Conservation (phyloP, 2,113 vertebrate species). For the Mustela lutreola region DNA sequence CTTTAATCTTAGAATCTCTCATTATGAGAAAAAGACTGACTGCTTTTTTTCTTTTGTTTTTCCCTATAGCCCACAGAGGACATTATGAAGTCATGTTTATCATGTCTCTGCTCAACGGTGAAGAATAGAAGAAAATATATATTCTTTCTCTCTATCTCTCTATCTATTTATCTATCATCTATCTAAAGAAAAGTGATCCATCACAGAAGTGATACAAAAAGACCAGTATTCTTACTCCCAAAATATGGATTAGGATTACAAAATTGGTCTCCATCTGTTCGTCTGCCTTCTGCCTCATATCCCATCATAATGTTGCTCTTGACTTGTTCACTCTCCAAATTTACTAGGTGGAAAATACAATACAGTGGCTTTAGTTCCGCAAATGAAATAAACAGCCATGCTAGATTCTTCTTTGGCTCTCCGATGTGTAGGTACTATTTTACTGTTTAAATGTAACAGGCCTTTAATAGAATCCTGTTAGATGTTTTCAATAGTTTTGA, state of each 20-base stretch:
- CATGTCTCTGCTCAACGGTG: neutral
- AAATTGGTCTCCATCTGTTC: neutral
- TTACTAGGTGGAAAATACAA: slow-evolving; percentile 4
- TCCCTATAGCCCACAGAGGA: neutral
- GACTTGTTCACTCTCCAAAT: neutral
- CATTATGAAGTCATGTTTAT: slow-evolving; percentile 16
- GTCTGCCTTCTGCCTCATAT: neutral
- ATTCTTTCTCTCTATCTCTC: neutral
- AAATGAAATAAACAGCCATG: neutral
- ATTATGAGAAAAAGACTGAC: neutral
- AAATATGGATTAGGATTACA: neutral
- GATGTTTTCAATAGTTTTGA: neutral
- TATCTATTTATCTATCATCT: neutral
- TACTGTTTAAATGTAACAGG: slow-evolving; percentile 16
- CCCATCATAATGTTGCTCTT: neutral
- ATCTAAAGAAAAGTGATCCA: slow-evolving; percentile 2
- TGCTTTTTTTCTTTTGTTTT: neutral
- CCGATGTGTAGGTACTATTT: neutral
- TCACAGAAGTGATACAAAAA: neutral
- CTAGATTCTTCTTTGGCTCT: neutral
- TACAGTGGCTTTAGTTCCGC: neutral
- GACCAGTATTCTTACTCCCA: neutral
- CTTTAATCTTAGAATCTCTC: neutral
- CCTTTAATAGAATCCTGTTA: neutral
- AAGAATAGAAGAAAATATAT: slow-evolving; percentile 42